Conservation (phyloP, 2,113 vertebrate species). For the Telmatochromis sp. region DNA sequence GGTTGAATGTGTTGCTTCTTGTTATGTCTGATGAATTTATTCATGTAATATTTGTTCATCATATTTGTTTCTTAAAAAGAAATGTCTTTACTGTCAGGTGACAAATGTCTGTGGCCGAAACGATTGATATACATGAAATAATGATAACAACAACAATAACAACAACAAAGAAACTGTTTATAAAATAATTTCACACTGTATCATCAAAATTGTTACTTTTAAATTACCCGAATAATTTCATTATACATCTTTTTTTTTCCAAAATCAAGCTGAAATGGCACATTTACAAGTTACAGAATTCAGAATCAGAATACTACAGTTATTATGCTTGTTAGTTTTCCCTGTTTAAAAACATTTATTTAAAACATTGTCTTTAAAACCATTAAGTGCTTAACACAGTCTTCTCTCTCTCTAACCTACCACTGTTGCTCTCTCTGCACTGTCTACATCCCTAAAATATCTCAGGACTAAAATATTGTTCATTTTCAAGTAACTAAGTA, state of each 20-base stretch:
- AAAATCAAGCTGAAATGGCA: background rate
- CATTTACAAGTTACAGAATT: background rate
- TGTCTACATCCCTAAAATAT: background rate
- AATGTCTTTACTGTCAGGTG: background rate
- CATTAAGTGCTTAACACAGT: background rate
- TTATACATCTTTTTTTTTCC: background rate
- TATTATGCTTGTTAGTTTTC: background rate
- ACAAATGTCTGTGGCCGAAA: background rate
- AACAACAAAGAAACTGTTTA: background rate
- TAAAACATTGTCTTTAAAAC: background rate
- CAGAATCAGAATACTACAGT: background rate
- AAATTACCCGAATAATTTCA: background rate
- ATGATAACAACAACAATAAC: background rate
- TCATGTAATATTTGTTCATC: background rate
- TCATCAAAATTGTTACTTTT: background rate
- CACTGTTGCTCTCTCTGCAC: background rate
- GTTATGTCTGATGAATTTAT: background rate
- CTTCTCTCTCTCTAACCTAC: background rate
- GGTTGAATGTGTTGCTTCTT: background rate
- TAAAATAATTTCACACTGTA: background rate
- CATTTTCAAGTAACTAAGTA: background rate
- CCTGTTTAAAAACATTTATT: background rate
- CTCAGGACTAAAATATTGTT: background rate
- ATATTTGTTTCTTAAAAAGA: background rate
- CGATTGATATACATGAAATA: background rate